These are phyloP conservation scores for Athetis lepigone DNA, from an alignment of 2,888 invertebrate genomes.

Conservation along the genomic window DNA sequence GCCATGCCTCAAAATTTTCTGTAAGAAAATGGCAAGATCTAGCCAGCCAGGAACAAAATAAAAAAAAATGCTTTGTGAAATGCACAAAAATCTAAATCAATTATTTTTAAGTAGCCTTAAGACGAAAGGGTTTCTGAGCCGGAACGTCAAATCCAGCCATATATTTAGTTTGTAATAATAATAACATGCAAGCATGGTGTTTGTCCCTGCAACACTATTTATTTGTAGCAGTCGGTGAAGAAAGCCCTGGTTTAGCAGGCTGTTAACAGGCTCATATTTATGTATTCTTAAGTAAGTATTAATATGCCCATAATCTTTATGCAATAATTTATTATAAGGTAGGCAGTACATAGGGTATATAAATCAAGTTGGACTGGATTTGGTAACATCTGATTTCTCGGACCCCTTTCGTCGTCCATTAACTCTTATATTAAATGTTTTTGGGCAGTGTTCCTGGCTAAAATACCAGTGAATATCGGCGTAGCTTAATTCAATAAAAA, in stretches of 20 bases:
- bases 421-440: slow-evolving; percentile 15
- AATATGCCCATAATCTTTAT: slow-evolving; percentile 23
- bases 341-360: slow-evolving; percentile 32
- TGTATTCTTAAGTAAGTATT: slow-evolving; percentile 47
- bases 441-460: slow-evolving; percentile 44
- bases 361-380: slow-evolving; percentile 11
- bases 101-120: slow-evolving; percentile 50
- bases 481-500: slow-evolving; percentile 45
- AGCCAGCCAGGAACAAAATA: slow-evolving; percentile 36
- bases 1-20: slow-evolving; percentile 46
- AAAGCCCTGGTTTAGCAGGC: slow-evolving; percentile 7
- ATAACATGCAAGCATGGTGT: slow-evolving; percentile 5
- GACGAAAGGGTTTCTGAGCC: slow-evolving; percentile 17
- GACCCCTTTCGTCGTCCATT: slow-evolving; percentile 24
- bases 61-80: slow-evolving; percentile 42
- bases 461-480: slow-evolving; percentile 60
- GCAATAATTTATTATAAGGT: slow-evolving; percentile 46
- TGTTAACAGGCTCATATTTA: slow-evolving; percentile 40
- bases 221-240: slow-evolving; percentile 7
- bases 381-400: slow-evolving; percentile 7
- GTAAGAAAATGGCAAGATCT: slow-evolving; percentile 35
- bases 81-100: slow-evolving; percentile 45
- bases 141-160: slow-evolving; percentile 14
- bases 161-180: slow-evolving; percentile 15
- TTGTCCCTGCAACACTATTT: background rate